Evolutionary conservation across 2,797 vertebrate species (phyloP), one percentile per base, ranked within the genome.

Genomic region (Austrolebias charrua): DNA sequence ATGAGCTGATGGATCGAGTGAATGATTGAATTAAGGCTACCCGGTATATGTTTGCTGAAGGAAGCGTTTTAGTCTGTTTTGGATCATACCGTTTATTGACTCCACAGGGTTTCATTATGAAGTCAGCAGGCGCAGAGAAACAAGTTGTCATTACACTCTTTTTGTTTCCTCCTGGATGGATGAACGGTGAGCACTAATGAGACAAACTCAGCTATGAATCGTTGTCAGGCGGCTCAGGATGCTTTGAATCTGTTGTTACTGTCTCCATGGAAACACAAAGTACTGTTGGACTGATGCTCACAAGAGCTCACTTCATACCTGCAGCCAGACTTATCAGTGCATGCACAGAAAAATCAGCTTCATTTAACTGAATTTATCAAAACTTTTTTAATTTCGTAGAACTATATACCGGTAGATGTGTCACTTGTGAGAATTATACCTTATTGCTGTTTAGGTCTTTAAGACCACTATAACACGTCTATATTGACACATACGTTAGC

Each of bases 161-260:
- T 51, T 64, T 28, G 28, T 63, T 60, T 60, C 57, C 67, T 51
- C 28, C 31, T 72, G 74, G 63, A 49, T 58, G 64, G 46, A 33
- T 33, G 8, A 24, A 52, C 28, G 33, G 11, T 15, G 38, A 45
- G 59, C 24, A 5, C 38, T 44, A 57, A 67, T 18, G 29, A 69
- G 47, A 42, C 63, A 38, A 16, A 46, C 29, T 2, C 55, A 20
- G 54, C 55, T 35, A 10, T 63, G 70, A 73, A 29, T 60, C 40
- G 46, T 24, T 40, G 40, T 65, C 46, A 31, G 4, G 18, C 47
- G 66, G 62, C 13, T 63, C 59, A 65, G 4, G 43, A 33, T n/a
- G 43, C 13, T 63, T 38, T 10, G 1, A 12, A 38, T 11, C 35
- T 38, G 50, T 28, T 29, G 38, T 13, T 35, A 18, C 46, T 5